phyloP scores from a whole-genome alignment of 2,797 vertebrate species.

The Hypotaenidia okinawae region DNA sequence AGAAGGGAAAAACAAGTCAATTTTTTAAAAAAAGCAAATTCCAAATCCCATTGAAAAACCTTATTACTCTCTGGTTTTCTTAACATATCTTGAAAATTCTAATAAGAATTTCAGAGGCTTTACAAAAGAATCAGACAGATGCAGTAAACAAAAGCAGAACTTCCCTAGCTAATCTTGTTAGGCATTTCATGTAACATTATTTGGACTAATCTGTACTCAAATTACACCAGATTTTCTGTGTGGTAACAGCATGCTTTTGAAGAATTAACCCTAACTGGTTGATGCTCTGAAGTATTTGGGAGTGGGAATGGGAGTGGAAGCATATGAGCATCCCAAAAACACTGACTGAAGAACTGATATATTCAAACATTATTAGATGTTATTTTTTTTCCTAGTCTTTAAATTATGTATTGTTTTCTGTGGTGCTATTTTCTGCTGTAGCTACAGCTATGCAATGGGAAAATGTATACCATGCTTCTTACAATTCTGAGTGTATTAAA shows the following conservation, averaged over 20 bases:
- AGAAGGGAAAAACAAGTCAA: background rate
- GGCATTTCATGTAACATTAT: background rate
- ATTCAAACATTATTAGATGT: background rate
- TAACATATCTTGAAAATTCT: background rate
- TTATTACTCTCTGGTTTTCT: background rate
- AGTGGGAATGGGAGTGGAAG: background rate
- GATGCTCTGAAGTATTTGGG: background rate
- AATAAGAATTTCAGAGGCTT: background rate
- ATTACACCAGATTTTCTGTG: background rate
- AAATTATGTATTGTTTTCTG: background rate
- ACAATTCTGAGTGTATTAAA: background rate
- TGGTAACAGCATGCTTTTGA: background rate
- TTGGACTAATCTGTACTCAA: background rate
- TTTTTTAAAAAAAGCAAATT: background rate
- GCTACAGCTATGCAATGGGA: background rate
- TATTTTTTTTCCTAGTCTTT: background rate
- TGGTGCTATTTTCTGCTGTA: background rate
- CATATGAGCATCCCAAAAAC: background rate
- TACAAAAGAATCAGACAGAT: background rate
- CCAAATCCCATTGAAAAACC: background rate
- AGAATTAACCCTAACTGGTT: background rate
- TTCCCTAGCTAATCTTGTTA: background rate
- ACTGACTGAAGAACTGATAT: background rate
- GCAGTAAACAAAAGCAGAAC: background rate
- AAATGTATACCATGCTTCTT: background rate